Evolutionary conservation across 2,797 vertebrate species (phyloP).

Genomic region (Myripristis jacobus): DNA sequence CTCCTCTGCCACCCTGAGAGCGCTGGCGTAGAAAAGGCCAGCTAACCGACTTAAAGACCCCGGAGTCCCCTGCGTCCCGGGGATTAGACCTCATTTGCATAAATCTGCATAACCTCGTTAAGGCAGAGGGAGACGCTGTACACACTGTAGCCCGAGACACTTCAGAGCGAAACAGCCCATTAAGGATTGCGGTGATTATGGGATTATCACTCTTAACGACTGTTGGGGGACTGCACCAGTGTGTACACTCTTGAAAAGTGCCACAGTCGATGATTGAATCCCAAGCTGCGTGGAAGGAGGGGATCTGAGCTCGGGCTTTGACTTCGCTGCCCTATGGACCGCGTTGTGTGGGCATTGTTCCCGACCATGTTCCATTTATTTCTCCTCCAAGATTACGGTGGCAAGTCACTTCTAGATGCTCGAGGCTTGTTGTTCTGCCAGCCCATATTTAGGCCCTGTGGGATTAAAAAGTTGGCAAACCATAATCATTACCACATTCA

Average conservation of each 20-base stretch:
- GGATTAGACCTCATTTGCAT: slow-evolving; percentile 77
- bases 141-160: slow-evolving; percentile 67
- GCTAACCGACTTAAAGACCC: slow-evolving; percentile 50
- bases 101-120: slow-evolving; percentile 80
- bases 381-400: not conserved
- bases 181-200: slow-evolving; percentile 73
- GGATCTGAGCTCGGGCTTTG: not conserved
- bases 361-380: not conserved
- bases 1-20: slow-evolving; percentile 37
- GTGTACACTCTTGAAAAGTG: slow-evolving; percentile 56
- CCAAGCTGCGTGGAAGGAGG: not conserved
- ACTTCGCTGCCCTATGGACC: slow-evolving; percentile 37
- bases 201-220: slow-evolving; percentile 74
- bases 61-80: slow-evolving; percentile 32
- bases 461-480: too few species aligned
- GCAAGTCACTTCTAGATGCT: too few species aligned
- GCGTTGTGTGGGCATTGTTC: slow-evolving; percentile 6
- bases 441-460: too few species aligned
- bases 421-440: too few species aligned
- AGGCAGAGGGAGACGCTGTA: slow-evolving; percentile 45
- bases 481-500: too few species aligned
- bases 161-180: slow-evolving; percentile 71
- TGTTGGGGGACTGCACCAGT: slow-evolving; percentile 45
- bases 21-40: slow-evolving; percentile 45
- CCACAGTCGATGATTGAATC: slow-evolving; percentile 24